phyloP scores from a whole-genome alignment of 2,888 invertebrate genomes.

The Liposcelis brunnea region DNA sequence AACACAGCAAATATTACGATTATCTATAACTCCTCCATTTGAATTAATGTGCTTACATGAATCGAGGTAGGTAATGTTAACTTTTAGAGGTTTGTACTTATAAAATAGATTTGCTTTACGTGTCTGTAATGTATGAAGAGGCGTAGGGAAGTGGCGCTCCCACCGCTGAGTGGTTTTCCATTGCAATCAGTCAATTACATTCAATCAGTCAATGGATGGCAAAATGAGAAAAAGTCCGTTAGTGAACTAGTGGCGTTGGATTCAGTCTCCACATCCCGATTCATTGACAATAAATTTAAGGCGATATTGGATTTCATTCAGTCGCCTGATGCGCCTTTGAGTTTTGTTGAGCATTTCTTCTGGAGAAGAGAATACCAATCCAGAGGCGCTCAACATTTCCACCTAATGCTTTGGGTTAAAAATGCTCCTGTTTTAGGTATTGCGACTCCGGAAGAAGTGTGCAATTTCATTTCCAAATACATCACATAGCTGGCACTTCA shows the following conservation, averaged over 20 bases:
- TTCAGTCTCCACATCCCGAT: conserved; percentile 12
- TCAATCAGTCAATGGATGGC: conserved; percentile 17
- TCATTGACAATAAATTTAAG: conserved; percentile 13
- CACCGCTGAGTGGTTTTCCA: too few relatives aligned
- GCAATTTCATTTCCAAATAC: conserved; percentile 17
- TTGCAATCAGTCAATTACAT: too few relatives aligned
- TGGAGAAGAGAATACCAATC: conserved; percentile 19
- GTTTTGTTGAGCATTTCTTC: conserved; percentile 18
- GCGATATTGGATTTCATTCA: conserved; percentile 11
- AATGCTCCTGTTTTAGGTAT: conserved; percentile 17
- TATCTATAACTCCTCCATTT: too few relatives aligned
- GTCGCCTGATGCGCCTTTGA: conserved; percentile 11
- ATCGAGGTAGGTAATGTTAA: too few relatives aligned
- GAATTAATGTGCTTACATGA: too few relatives aligned
- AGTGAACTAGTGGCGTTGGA: conserved; percentile 9
- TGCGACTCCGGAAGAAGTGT: conserved; percentile 16
- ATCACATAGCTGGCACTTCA: too few relatives aligned
- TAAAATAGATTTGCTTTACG: too few relatives aligned
- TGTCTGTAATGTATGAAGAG: too few relatives aligned
- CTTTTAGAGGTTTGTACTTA: too few relatives aligned
- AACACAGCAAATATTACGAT: too few relatives aligned
- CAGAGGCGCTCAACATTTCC: conserved; percentile 19
- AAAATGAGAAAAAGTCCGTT: conserved; percentile 10
- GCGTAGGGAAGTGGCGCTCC: too few relatives aligned
- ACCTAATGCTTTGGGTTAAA: conserved; percentile 19